phyloP scores from a whole-genome alignment of 2,888 invertebrate species.

The Brenthis ino region DNA sequence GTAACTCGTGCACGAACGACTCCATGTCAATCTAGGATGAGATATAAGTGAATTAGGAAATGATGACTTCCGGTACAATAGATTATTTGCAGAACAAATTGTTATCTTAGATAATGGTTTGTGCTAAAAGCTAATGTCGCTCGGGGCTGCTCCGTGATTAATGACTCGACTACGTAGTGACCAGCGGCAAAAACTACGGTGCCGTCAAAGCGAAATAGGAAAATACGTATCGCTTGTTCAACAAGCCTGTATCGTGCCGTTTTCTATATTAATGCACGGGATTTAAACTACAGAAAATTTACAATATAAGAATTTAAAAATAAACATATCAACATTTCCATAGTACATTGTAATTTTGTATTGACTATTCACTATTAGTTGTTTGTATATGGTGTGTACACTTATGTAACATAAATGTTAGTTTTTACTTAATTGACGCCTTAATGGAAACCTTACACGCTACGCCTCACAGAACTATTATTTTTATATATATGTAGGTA shows the following conservation, averaged over 20 bases:
- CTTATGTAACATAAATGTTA: constrained; percentile 8
- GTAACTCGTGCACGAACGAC: constrained; percentile 65
- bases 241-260: constrained; percentile 44
- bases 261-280: constrained; percentile 44
- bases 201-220: constrained; percentile 60
- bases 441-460: constrained; percentile 10
- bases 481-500: neutral
- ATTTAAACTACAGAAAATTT: constrained; percentile 7
- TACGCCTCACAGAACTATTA: constrained; percentile 9
- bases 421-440: constrained; percentile 16
- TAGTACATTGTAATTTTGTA: no score
- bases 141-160: constrained; percentile 72
- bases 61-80: neutral
- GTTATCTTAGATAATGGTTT: constrained; percentile 55
- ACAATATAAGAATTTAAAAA: no score
- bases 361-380: no score
- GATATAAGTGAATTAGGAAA: constrained; percentile 35
- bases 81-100: constrained; percentile 45
- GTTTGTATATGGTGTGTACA: neutral
- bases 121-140: constrained; percentile 64
- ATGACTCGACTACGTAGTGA: constrained; percentile 67
- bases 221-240: constrained; percentile 61
- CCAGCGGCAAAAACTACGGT: constrained; percentile 65
- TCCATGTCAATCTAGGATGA: constrained; percentile 72
- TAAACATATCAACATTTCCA: no score